Evolutionary conservation across 2,113 vertebrate species (phyloP).

Genomic region (Ceyx cyanopectus): DNA sequence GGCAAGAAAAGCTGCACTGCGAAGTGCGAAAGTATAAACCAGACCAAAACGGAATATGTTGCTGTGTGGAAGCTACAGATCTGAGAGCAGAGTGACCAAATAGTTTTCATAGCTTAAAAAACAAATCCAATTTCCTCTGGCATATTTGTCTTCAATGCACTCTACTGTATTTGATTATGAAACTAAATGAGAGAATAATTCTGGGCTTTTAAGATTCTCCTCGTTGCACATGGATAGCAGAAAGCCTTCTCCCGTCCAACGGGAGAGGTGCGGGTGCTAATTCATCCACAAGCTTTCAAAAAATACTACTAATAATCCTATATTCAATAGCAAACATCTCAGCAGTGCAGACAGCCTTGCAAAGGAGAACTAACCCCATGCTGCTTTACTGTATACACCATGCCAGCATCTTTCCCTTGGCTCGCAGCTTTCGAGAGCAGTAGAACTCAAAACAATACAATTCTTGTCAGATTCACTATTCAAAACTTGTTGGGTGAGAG

Average conservation of each 20-base stretch:
- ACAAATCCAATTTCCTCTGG: constrained; percentile 9
- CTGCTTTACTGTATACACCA: constrained; percentile 64
- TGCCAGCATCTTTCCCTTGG: constrained; percentile 62
- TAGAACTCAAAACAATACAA: constrained; percentile 57
- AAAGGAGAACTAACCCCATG: constrained; percentile 64
- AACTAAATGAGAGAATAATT: constrained; percentile 38
- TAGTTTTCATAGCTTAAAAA: constrained; percentile 29
- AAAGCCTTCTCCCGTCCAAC: constrained; percentile 52
- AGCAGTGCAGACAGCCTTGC: constrained; percentile 64
- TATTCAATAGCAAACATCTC: constrained; percentile 64
- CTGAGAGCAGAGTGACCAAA: constrained; percentile 29
- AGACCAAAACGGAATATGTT: constrained; percentile 23
- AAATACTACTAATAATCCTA: constrained; percentile 30
- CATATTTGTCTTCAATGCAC: constrained; percentile 19
- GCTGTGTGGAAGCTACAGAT: constrained; percentile 29
- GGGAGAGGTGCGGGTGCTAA: constrained; percentile 45
- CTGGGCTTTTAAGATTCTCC: constrained; percentile 39
- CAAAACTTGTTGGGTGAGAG: constrained; percentile 46
- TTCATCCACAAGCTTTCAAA: constrained; percentile 43
- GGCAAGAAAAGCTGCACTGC: constrained; percentile 63
- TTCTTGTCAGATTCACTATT: constrained; percentile 67
- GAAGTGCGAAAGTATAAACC: constrained; percentile 19
- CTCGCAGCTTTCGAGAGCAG: constrained; percentile 61
- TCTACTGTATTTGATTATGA: constrained; percentile 27
- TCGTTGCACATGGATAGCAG: not conserved